A percentile compares a stretch with the other conserved stretches of the same genome.
Conservation (phyloP, 2,113 vertebrate genomes). For the Ramphastos sulfuratus region DNA sequence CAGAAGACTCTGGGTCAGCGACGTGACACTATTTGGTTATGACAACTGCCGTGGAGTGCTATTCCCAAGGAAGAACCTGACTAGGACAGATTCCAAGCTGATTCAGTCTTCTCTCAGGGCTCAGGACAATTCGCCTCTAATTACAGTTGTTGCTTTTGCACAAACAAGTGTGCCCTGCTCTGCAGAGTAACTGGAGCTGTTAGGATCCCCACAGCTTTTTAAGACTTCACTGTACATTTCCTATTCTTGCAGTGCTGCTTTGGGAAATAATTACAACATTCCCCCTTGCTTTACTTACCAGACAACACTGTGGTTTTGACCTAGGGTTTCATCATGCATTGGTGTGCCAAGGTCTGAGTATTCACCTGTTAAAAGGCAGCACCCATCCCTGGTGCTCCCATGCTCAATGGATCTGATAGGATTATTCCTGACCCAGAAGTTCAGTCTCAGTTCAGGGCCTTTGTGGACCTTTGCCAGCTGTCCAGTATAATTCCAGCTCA, state of each 20-base stretch:
- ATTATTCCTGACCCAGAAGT: slow-evolving; percentile 54
- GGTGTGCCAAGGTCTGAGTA: neutral
- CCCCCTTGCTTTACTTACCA: neutral
- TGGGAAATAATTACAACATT: neutral
- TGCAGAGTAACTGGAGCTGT: neutral
- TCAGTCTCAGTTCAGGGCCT: slow-evolving; percentile 49
- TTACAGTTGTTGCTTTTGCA: neutral
- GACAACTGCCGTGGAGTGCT: neutral
- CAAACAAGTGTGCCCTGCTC: neutral
- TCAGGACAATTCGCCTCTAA: neutral
- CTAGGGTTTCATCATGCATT: accelerated
- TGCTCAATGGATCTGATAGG: neutral
- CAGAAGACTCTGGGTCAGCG: neutral
- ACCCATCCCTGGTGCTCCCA: neutral
- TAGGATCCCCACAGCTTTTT: neutral
- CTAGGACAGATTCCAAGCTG: neutral
- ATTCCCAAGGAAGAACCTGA: neutral
- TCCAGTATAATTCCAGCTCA: slow-evolving; percentile 47
- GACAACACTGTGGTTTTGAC: neutral
- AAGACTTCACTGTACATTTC: neutral
- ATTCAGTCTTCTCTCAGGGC: neutral
- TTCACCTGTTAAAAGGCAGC: slow-evolving; percentile 43
- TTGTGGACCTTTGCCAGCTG: neutral
- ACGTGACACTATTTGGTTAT: neutral
- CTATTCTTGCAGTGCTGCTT: neutral